Percentiles rank a stretch among this genome's conserved stretches.
phyloP scores from a whole-genome alignment of 2,888 invertebrate species.

The Andrena minutula region DNA sequence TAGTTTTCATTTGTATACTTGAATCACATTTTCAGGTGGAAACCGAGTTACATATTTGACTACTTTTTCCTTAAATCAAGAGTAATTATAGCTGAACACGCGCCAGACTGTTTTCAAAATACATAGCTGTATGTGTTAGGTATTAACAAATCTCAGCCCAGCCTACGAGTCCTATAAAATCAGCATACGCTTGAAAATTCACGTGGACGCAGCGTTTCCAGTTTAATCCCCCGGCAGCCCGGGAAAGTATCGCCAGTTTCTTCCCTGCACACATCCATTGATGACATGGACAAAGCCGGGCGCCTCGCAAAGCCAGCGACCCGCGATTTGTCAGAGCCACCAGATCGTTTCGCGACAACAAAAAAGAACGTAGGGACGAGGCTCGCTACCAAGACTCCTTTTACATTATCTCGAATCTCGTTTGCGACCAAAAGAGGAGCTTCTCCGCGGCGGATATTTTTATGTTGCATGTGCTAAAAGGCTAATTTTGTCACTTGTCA shows the following conservation, averaged over 20 bases:
- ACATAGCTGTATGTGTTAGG: too few relatives aligned
- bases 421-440: constrained; percentile 41
- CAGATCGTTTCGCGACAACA: constrained; percentile 53
- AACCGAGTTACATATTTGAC: too few relatives aligned
- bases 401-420: constrained; percentile 45
- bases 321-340: constrained; percentile 63
- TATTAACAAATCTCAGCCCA: constrained; percentile 2
- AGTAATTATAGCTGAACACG: too few relatives aligned
- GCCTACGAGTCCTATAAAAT: constrained; percentile 6
- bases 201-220: constrained; percentile 23
- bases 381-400: constrained; percentile 27
- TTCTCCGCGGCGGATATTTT: neutral
- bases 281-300: constrained; percentile 64
- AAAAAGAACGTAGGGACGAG: constrained; percentile 60
- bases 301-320: constrained; percentile 53
- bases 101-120: too few relatives aligned
- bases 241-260: constrained; percentile 44
- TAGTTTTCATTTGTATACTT: too few relatives aligned
- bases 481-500: constrained; percentile 4
- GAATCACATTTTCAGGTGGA: too few relatives aligned
- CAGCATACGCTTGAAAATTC: neutral
- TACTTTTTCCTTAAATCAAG: too few relatives aligned
- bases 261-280: constrained; percentile 47
- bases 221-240: constrained; percentile 55
- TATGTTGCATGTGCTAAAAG: constrained; percentile 7